A percentile compares a stretch with the other conserved stretches of the same genome.
Evolutionary conservation across 64 coral and sea anemone species (phyloP).

Genomic region (Actinia equina): DNA sequence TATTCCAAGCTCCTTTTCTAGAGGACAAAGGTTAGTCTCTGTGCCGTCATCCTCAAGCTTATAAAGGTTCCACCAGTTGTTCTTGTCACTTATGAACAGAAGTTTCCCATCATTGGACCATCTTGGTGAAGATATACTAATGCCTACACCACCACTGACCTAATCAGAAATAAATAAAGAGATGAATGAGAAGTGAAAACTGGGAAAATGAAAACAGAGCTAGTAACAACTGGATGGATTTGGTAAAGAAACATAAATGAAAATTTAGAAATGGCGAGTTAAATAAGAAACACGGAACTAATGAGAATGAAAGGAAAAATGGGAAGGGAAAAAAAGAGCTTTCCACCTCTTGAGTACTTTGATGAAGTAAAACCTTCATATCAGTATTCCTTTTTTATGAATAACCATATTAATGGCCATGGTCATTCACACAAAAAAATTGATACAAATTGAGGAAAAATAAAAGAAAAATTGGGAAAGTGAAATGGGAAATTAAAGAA

Average conservation of each 20-base stretch:
- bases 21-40: slow-evolving; percentile 68
- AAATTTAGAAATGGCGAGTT: background rate
- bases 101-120: slow-evolving; percentile 80
- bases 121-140: slow-evolving; percentile 70
- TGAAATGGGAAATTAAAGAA: too few species aligned
- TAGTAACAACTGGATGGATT: background rate
- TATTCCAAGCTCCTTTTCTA: slow-evolving; percentile 66
- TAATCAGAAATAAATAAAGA: slow-evolving; percentile 2
- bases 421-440: too few species aligned
- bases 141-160: slow-evolving; percentile 61
- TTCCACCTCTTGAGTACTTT: background rate
- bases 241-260: too few species aligned
- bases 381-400: too few species aligned
- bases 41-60: slow-evolving; percentile 49
- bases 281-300: background rate
- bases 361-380: too few species aligned
- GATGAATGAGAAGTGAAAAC: background rate
- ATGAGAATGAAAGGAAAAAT: background rate
- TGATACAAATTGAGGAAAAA: too few species aligned
- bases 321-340: background rate
- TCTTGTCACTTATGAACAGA: slow-evolving; percentile 85
- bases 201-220: background rate
- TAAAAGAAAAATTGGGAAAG: background rate
- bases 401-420: too few species aligned
- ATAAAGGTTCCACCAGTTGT: slow-evolving; percentile 98